These are phyloP conservation scores for Triplophysa tibetana DNA, from an alignment of 2,113 vertebrate genomes.

Conservation along the genomic window DNA sequence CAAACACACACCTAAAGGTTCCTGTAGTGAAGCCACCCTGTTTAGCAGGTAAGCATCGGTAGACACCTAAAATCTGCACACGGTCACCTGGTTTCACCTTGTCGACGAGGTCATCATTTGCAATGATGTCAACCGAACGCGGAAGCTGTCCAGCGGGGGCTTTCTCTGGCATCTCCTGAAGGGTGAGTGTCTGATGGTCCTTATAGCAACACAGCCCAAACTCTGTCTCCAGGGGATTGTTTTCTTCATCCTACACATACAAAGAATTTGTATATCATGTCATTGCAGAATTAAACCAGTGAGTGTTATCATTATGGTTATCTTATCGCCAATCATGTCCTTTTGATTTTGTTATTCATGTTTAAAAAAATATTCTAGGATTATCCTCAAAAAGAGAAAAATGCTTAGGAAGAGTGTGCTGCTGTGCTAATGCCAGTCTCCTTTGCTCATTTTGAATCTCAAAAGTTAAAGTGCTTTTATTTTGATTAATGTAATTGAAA, in stretches of 20 bases:
- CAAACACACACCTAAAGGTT: constrained; percentile 60
- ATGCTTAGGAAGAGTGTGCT: no score
- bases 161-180: constrained; percentile 72
- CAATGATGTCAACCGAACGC: constrained; percentile 63
- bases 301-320: no score
- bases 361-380: no score
- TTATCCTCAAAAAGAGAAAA: no score
- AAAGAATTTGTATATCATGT: background rate
- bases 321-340: no score
- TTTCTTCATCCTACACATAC: constrained; percentile 66
- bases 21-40: constrained; percentile 68
- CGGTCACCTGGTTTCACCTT: constrained; percentile 67
- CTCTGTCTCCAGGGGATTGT: constrained; percentile 71
- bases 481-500: no score
- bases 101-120: constrained; percentile 66
- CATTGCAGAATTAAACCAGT: no score
- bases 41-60: constrained; percentile 67
- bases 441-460: no score
- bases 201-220: constrained; percentile 66
- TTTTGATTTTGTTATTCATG: no score
- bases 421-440: no score
- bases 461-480: no score
- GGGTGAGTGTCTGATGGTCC: constrained; percentile 67
- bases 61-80: constrained; percentile 66
- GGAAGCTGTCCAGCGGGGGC: constrained; percentile 69